These are phyloP conservation scores for Lepus townsendii DNA, from an alignment of 2,797 vertebrate genomes.

Conservation along the genomic window DNA sequence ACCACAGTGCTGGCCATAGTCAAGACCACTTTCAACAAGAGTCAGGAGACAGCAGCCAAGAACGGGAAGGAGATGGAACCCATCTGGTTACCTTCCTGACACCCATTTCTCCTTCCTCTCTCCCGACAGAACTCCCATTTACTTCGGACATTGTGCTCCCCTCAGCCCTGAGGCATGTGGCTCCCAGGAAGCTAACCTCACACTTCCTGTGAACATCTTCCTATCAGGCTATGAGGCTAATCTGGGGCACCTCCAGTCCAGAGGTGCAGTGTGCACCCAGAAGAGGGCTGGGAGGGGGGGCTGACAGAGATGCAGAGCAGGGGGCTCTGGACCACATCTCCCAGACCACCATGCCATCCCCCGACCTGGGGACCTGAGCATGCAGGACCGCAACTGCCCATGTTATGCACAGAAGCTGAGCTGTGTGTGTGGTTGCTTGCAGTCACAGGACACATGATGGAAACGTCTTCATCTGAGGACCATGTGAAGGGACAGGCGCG, in stretches of 20 bases:
- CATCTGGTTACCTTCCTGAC: not conserved
- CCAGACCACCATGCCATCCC: rapidly evolving
- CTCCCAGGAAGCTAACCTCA: not conserved
- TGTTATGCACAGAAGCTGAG: not conserved
- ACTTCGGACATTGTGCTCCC: not conserved
- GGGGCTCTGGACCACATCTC: not conserved
- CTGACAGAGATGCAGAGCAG: not conserved
- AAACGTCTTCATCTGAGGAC: not conserved
- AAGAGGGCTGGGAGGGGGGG: not conserved
- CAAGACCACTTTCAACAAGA: not conserved
- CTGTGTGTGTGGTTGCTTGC: not conserved
- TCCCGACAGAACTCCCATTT: not conserved
- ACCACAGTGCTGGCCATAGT: no score
- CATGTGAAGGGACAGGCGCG: not conserved
- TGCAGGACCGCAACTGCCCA: not conserved
- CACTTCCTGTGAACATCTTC: not conserved
- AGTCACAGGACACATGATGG: not conserved
- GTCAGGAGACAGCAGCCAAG: not conserved
- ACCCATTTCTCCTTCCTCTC: not conserved
- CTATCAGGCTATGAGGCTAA: not conserved
- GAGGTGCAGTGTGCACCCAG: not conserved
- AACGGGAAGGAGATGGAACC: not conserved
- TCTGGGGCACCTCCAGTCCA: not conserved
- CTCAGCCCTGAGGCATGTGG: not conserved
- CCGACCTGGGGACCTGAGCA: not conserved